These are phyloP conservation scores for Xenopus tropicalis DNA, from an alignment of 2,113 vertebrate species.

Conservation along the genomic window UCB_Xtro_10.0 CM004446.2:69468001-69468500, in stretches of 20 bases:
- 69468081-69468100: slow-evolving; percentile 73
- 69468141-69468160: slow-evolving; percentile 70
- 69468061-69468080: slow-evolving; percentile 66
- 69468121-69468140: slow-evolving; percentile 66
- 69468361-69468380: slow-evolving; percentile 70
- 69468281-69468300: slow-evolving; percentile 69
- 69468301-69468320: slow-evolving; percentile 63
- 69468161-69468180: slow-evolving; percentile 51
- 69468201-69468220: slow-evolving; percentile 8
- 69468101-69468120: slow-evolving; percentile 76
- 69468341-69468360: slow-evolving; percentile 67
- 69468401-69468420: slow-evolving; percentile 74
- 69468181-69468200: background rate
- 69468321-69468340: slow-evolving; percentile 72
- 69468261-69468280: slow-evolving; percentile 76
- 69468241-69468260: slow-evolving; percentile 65
- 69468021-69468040: slow-evolving; percentile 83
- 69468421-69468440: slow-evolving; percentile 67
- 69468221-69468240: slow-evolving; percentile 58
- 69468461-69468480: slow-evolving; percentile 57
- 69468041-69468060: slow-evolving; percentile 79
- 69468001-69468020: slow-evolving; percentile 77
- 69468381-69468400: slow-evolving; percentile 73
- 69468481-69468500: no score
- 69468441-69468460: slow-evolving; percentile 72